Percentiles rank a stretch among this genome's conserved stretches.
These are phyloP conservation scores for Parochlus steinenii DNA, from an alignment of 2,888 invertebrate genomes.

Conservation along the genomic window DNA sequence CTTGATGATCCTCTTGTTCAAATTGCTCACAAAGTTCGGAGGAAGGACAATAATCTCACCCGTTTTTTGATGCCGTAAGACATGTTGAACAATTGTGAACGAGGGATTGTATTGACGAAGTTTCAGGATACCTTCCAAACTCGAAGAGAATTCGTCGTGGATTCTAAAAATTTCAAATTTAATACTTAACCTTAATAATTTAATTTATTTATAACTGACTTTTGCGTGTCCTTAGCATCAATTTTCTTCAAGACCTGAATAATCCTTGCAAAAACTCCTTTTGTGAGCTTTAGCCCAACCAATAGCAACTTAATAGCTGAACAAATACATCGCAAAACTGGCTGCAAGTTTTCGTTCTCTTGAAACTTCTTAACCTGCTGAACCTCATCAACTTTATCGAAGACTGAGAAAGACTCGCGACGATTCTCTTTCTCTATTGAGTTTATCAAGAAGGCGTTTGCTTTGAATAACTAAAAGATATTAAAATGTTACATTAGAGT, in stretches of 20 bases:
- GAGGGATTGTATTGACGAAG: constrained; percentile 25
- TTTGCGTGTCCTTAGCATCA: constrained; percentile 16
- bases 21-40: constrained; percentile 20
- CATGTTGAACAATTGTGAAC: constrained; percentile 24
- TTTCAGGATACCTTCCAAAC: constrained; percentile 24
- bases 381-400: constrained; percentile 20
- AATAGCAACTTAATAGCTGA: neutral
- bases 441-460: too few relatives aligned
- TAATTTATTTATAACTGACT: constrained; percentile 13
- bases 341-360: neutral
- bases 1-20: constrained; percentile 23
- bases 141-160: constrained; percentile 22
- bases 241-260: constrained; percentile 2
- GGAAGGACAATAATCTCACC: constrained; percentile 19
- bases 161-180: constrained; percentile 11
- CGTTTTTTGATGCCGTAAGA: constrained; percentile 22
- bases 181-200: neutral
- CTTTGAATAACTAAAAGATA: too few relatives aligned
- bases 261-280: neutral
- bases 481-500: too few relatives aligned
- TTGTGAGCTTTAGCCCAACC: neutral
- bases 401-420: constrained; percentile 26
- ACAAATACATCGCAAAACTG: constrained; percentile 4
- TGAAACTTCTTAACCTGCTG: neutral
- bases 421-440: constrained; percentile 15